A percentile compares a stretch with the other conserved stretches of the same genome.
phyloP scores from a whole-genome alignment of 2,113 vertebrate species.

The Martes martes region DNA sequence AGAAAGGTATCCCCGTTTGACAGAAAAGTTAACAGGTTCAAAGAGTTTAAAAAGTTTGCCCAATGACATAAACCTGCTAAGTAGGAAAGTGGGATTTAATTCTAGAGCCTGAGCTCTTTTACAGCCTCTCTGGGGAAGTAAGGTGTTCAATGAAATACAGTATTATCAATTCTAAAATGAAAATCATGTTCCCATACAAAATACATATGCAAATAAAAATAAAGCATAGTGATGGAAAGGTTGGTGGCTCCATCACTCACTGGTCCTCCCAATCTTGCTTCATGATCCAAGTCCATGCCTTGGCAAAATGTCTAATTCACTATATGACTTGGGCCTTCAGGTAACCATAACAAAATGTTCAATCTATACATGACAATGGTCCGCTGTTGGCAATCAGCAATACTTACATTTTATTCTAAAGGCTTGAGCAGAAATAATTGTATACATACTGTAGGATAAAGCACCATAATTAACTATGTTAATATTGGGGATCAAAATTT shows the following conservation, averaged over 20 bases:
- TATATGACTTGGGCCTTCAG: not conserved
- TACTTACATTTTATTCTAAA: not conserved
- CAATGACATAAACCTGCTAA: not conserved
- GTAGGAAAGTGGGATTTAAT: not conserved
- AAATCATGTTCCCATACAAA: not conserved
- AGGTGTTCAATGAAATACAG: not conserved
- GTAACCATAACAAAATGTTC: not conserved
- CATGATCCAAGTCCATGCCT: not conserved
- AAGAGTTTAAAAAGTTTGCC: not conserved
- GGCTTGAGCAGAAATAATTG: not conserved
- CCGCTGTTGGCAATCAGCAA: not conserved
- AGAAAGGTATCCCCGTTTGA: not conserved
- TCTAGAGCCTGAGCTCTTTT: not conserved
- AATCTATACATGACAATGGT: not conserved
- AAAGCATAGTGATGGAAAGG: not conserved
- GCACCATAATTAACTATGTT: not conserved
- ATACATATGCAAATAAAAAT: not conserved
- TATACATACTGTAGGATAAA: not conserved
- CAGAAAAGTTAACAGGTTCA: not conserved
- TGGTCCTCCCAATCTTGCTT: not conserved
- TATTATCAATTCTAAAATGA: not conserved
- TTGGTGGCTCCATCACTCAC: not conserved
- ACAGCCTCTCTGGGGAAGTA: not conserved
- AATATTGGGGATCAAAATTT: not conserved
- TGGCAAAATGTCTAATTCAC: not conserved